Evolutionary conservation across 2,113 vertebrate species (phyloP).

Genomic region (Delphinus delphis): DNA sequence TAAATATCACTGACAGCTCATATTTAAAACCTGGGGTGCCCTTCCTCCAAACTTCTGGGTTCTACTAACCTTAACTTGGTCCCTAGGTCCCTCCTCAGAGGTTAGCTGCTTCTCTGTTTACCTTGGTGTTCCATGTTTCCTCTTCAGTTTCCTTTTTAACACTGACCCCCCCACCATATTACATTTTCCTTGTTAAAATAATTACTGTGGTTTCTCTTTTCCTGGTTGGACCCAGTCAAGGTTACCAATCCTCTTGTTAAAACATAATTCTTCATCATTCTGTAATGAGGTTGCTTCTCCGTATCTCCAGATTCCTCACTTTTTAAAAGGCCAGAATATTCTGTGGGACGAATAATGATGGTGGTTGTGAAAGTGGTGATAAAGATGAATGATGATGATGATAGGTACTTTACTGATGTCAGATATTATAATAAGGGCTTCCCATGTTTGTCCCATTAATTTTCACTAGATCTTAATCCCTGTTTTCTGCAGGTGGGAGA

Average conservation of each 20-base stretch:
- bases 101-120: background rate
- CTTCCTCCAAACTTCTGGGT: background rate
- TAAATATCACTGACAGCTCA: background rate
- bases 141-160: background rate
- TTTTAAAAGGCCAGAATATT: background rate
- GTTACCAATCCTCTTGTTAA: background rate
- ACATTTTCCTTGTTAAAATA: background rate
- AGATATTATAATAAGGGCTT: background rate
- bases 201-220: background rate
- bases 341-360: background rate
- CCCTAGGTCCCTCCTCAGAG: background rate
- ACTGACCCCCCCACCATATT: background rate
- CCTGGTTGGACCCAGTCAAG: background rate
- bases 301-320: background rate
- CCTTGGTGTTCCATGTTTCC: background rate
- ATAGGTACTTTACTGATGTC: background rate
- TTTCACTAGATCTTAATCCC: slow-evolving; percentile 21
- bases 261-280: background rate
- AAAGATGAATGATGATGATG: background rate
- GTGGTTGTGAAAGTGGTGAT: background rate
- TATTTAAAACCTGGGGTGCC: background rate
- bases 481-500: slow-evolving; percentile 10
- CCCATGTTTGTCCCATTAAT: background rate
- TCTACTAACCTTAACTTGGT: background rate
- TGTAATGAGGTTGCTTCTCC: background rate